These are phyloP conservation scores for Meles meles DNA, from an alignment of 2,113 vertebrate genomes.

Conservation along the genomic window DNA sequence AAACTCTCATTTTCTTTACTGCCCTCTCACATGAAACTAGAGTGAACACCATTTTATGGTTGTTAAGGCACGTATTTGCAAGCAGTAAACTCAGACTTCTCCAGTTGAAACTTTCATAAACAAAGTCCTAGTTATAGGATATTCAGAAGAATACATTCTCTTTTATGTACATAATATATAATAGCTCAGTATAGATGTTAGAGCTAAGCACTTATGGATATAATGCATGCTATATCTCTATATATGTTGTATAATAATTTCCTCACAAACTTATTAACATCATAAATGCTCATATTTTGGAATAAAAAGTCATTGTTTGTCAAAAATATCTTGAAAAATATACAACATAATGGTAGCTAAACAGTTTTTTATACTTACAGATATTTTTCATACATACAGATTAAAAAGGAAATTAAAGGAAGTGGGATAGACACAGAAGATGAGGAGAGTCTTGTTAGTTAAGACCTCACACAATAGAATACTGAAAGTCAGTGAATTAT, in stretches of 20 bases:
- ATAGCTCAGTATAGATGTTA: not conserved
- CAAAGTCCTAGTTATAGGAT: not conserved
- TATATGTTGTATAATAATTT: not conserved
- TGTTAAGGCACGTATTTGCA: not conserved
- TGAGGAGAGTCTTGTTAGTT: not conserved
- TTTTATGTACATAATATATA: not conserved
- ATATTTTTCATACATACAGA: not conserved
- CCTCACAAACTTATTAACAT: not conserved
- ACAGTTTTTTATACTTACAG: too few species aligned
- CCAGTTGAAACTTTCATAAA: not conserved
- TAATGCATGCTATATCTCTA: not conserved
- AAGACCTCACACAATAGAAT: not conserved
- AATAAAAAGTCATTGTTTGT: not conserved
- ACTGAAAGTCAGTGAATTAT: not conserved
- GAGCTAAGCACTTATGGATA: not conserved
- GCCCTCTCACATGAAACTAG: not conserved
- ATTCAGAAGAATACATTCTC: not conserved
- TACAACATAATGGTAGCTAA: not conserved
- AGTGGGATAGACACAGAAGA: not conserved
- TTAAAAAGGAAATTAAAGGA: not conserved
- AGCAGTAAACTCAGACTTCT: not conserved
- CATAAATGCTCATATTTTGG: not conserved
- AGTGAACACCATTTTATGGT: not conserved
- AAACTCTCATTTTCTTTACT: not conserved
- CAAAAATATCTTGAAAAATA: not conserved